Base-by-base conservation (phyloP, 30 jellyfish, hydroid and myxozoan species). In the Sanderia malayensis region DNA sequence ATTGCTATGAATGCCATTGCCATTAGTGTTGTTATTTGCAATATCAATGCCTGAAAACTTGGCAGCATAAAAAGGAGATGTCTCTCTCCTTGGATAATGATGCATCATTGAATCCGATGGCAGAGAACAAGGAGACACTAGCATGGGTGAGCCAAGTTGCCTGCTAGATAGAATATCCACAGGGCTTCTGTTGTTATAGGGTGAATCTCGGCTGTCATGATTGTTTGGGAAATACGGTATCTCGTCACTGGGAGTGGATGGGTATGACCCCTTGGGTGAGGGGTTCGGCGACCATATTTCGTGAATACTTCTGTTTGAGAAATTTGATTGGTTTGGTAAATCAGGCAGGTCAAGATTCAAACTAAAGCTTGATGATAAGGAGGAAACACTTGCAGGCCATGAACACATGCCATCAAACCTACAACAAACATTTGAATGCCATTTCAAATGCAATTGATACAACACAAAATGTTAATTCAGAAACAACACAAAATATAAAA, bases 261-360 rank as follows among this genome's bases (percentile, higher is more conserved):
- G 92, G 47, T 74, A 86, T 0, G 95, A 79, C 46, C 84, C 99
- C 27, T 83, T 92, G 21, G 99, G 99, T 4, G 99, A 92, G 20
- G 95, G 95, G 67, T 92, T 94, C 25, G 99, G 99, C 22, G 99
- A 92, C 99, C 99, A 92, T 27, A 92, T 92, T 37, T 92, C 99
- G 61, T 92, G 99, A 44, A 92, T 92, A 45, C 88, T 74, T 20
- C 95, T 73, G 71, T 79, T 79, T 34, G 93, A 71, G 46, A 81
- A 70, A 37, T 70, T 46, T 19, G 85, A 44, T 31, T 73, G 95
- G 71, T 60, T 74, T 44, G 80, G 27, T 24, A 71, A 55, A 53
- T 84, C 95, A 45, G 70, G 82, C 23, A 77, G 91, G 45, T 79
- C 89, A 23, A 79, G 93, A 45, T 70, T 74, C 74, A 79, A 83